phyloP scores from a whole-genome alignment of 2,888 invertebrate species.

The Andrena camellia region DNA sequence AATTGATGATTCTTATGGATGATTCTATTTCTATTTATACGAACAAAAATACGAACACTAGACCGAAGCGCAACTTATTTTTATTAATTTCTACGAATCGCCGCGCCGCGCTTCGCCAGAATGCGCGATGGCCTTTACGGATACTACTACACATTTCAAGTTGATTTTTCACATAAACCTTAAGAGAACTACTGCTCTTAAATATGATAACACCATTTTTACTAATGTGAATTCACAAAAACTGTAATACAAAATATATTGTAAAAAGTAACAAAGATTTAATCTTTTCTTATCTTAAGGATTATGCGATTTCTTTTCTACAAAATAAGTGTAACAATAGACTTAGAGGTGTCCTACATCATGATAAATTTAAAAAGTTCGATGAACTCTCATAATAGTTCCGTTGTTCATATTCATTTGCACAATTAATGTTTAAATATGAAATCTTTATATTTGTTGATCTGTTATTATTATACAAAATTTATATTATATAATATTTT shows the following conservation, averaged over 20 bases:
- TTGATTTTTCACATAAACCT: conserved; percentile 16
- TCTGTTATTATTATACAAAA: conserved; percentile 20
- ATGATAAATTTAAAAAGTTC: conserved; percentile 59
- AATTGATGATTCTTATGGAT: no score
- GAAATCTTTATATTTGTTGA: conserved; percentile 33
- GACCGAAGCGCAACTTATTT: no score
- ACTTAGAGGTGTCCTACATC: conserved; percentile 39
- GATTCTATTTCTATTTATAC: no score
- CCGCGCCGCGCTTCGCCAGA: no score
- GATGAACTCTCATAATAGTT: conserved; percentile 66
- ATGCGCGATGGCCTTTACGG: not conserved
- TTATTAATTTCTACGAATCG: not conserved
- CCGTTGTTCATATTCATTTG: conserved; percentile 12
- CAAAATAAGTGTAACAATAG: conserved; percentile 49
- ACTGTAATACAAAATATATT: conserved; percentile 39
- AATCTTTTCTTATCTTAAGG: conserved; percentile 41
- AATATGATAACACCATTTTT: conserved; percentile 29
- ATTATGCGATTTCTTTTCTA: conserved; percentile 42
- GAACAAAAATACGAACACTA: no score
- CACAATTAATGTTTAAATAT: conserved; percentile 25
- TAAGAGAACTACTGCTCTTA: conserved; percentile 45
- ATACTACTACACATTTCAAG: not conserved
- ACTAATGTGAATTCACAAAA: conserved; percentile 39
- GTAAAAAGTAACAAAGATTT: conserved; percentile 42
- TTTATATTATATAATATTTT: conserved; percentile 22